These are phyloP conservation scores for Pogonomyrmex californicus DNA, from an alignment of 1,140 invertebrate genomes.

Conservation along the genomic window DNA sequence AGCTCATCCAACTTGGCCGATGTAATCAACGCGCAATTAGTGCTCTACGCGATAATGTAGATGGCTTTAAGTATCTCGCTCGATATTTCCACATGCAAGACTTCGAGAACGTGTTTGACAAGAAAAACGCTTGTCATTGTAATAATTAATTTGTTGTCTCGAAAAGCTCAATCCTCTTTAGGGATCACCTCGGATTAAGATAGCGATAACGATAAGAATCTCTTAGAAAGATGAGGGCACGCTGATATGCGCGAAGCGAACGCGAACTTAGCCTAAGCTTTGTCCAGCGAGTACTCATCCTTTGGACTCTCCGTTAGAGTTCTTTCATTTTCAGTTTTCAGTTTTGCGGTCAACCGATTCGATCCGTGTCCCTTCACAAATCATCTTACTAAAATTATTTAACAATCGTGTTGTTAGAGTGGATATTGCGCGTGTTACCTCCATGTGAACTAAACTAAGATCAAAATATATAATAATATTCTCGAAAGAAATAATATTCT, in stretches of 20 bases:
- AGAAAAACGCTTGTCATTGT: not conserved
- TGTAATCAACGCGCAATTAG: constrained; percentile 37
- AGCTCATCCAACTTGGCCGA: not conserved
- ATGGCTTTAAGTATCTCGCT: not conserved
- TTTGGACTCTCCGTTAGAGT: constrained; percentile 72
- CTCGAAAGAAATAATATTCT: not conserved
- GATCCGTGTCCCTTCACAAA: constrained; percentile 21
- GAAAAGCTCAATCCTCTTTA: not conserved
- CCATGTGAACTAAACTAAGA: not conserved
- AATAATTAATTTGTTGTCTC: not conserved
- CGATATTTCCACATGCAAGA: constrained; percentile 51
- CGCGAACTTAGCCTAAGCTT: constrained; percentile 82
- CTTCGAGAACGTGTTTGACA: not conserved
- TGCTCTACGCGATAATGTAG: not conserved
- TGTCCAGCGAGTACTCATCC: constrained; percentile 82
- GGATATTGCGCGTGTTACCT: not conserved
- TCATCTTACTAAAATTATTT: not conserved
- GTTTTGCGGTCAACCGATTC: constrained; percentile 11
- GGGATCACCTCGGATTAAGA: constrained; percentile 12
- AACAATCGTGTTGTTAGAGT: not conserved
- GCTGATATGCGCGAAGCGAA: constrained; percentile 83
- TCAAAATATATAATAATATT: not conserved
- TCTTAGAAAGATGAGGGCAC: not conserved
- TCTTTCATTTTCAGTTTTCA: too few relatives aligned
- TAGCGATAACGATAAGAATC: constrained; percentile 13